A percentile compares a stretch with the other conserved stretches of the same genome.
Conservation (phyloP, 2,888 invertebrate species). For the Chesias legatella region DNA sequence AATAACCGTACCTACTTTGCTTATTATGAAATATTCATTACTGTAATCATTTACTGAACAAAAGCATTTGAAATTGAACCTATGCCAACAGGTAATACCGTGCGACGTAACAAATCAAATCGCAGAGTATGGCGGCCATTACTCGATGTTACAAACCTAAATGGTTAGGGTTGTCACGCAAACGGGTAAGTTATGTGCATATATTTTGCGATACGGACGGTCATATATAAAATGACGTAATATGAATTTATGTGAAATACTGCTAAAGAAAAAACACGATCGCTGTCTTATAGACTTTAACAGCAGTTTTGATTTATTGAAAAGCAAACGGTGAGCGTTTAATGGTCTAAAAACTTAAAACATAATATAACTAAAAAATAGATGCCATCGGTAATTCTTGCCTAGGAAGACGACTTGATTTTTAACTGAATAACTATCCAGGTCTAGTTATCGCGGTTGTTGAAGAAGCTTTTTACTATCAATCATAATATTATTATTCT, state of each 20-base stretch:
- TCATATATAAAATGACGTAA: conserved; percentile 1
- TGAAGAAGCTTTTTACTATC: too few species aligned
- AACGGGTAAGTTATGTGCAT: conserved; percentile 14
- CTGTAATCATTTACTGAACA: conserved; percentile 29
- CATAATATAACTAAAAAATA: too few species aligned
- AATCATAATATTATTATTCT: too few species aligned
- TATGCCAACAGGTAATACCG: conserved; percentile 35
- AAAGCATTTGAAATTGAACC: conserved; percentile 37
- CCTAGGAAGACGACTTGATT: too few species aligned
- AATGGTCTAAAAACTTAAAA: too few species aligned
- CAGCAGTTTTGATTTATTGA: conserved; percentile 10
- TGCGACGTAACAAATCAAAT: conserved; percentile 36
- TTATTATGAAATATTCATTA: conserved; percentile 21
- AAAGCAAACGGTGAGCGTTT: neutral
- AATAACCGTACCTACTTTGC: neutral
- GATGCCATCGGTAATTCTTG: too few species aligned
- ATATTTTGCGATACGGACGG: conserved; percentile 3
- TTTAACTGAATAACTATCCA: too few species aligned
- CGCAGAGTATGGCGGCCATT: conserved; percentile 38
- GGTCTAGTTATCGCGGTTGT: too few species aligned
- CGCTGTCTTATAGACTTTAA: neutral
- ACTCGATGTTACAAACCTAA: conserved; percentile 33
- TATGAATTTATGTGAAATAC: conserved; percentile 2
- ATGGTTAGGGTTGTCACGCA: conserved; percentile 31
- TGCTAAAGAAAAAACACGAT: conserved; percentile 1